Evolutionary conservation across 30 jellyfish, hydroid and myxozoan genomes (phyloP).

Genomic region (Hydra vulgaris): DNA sequence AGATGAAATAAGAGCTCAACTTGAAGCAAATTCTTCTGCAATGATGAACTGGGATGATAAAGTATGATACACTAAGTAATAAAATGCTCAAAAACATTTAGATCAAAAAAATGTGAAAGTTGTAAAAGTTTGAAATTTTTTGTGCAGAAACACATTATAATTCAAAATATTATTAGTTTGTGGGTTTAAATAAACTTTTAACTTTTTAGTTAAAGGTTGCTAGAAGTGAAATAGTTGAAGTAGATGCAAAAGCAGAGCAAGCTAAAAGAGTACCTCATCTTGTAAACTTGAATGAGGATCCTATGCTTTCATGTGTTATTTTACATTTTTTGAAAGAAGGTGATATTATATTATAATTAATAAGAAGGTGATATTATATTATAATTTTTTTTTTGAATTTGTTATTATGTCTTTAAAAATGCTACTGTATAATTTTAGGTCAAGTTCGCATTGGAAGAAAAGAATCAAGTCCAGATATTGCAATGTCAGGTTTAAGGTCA

Average conservation of each 20-base stretch:
- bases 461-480: slow-evolving; percentile 83
- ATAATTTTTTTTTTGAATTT: background rate
- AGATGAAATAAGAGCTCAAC: slow-evolving; percentile 90
- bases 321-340: slow-evolving; percentile 77
- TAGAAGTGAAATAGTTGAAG: slow-evolving; percentile 47
- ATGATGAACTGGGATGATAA: slow-evolving; percentile 99
- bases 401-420: no score
- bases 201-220: slow-evolving; percentile 64
- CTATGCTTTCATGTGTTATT: slow-evolving; percentile 83
- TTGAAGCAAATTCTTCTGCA: slow-evolving; percentile 89
- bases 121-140: background rate
- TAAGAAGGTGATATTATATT: background rate
- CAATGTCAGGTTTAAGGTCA: slow-evolving; percentile 93
- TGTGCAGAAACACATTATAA: no score
- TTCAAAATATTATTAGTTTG: no score
- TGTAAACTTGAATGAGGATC: slow-evolving; percentile 79
- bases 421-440: no score
- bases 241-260: slow-evolving; percentile 35
- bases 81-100: no score
- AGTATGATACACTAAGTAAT: slow-evolving; percentile 29
- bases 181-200: no score
- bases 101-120: background rate
- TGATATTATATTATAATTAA: no score
- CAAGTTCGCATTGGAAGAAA: slow-evolving; percentile 79
- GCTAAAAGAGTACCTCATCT: slow-evolving; percentile 72